Evolutionary conservation across 2,113 vertebrate species (phyloP).

Genomic region (Sapajus apella): DNA sequence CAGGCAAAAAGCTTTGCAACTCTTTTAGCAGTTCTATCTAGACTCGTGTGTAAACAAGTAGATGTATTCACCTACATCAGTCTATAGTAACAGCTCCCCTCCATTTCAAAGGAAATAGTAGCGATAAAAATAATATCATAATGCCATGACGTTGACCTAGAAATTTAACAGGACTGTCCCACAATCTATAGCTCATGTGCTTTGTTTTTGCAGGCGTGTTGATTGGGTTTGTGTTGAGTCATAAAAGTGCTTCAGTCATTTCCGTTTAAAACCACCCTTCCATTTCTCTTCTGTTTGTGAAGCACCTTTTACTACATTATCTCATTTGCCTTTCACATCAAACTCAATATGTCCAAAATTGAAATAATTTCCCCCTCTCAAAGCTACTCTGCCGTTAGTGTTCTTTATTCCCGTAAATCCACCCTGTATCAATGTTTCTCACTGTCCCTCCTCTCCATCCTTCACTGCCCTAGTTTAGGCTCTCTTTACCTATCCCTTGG

Average conservation of each 20-base stretch:
- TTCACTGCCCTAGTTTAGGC: background rate
- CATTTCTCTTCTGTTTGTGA: constrained; percentile 61
- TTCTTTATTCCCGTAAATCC: constrained; percentile 48
- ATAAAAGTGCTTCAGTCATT: constrained; percentile 53
- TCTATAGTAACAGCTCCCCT: background rate
- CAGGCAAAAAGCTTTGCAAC: background rate
- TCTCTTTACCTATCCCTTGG: background rate
- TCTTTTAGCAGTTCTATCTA: background rate
- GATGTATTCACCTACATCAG: background rate
- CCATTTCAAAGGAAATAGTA: constrained; percentile 16
- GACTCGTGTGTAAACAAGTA: background rate
- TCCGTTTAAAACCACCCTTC: constrained; percentile 66
- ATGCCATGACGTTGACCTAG: background rate
- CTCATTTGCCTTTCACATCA: constrained; percentile 64
- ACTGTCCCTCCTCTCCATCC: background rate
- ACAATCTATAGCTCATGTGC: background rate
- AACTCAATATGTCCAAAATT: constrained; percentile 36
- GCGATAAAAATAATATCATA: background rate
- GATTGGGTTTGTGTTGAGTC: constrained; percentile 49
- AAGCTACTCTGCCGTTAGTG: background rate
- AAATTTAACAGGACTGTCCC: background rate
- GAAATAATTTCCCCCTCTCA: constrained; percentile 58
- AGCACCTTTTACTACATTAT: constrained; percentile 65
- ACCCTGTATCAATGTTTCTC: background rate
- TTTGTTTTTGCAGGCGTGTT: constrained; percentile 7